Evolutionary conservation across 2,113 vertebrate genomes (phyloP).

Genomic region (Plectropomus leopardus): DNA sequence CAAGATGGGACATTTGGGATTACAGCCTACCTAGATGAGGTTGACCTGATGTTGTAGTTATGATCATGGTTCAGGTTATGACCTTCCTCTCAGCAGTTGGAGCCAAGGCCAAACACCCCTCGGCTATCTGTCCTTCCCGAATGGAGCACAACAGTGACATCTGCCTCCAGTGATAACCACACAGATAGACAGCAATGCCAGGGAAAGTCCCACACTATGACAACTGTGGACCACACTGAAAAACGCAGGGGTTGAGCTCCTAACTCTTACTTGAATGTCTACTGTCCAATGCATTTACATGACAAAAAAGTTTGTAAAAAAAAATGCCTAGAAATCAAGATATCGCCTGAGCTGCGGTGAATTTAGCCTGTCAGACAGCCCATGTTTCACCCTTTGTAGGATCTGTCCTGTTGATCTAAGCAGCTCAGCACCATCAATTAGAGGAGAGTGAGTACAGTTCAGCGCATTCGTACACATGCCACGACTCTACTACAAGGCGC

Average conservation of each 20-base stretch:
- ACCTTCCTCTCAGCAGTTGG: conserved; percentile 63
- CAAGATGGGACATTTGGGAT: conserved; percentile 30
- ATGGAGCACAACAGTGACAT: conserved; percentile 75
- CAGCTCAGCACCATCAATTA: conserved; percentile 76
- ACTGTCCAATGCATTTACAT: conserved; percentile 54
- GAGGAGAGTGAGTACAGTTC: conserved; percentile 77
- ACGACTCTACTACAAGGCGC: conserved; percentile 77
- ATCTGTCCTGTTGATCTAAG: conserved; percentile 72
- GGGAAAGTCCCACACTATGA: conserved; percentile 61
- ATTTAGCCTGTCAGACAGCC: conserved; percentile 52
- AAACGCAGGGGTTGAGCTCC: conserved; percentile 3
- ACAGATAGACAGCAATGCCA: conserved; percentile 46
- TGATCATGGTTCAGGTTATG: conserved; percentile 45
- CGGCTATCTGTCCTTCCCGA: conserved; percentile 68
- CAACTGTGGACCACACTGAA: conserved; percentile 26
- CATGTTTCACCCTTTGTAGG: conserved; percentile 70
- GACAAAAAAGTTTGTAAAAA: conserved; percentile 44
- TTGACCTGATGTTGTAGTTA: conserved; percentile 51
- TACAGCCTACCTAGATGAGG: conserved; percentile 34
- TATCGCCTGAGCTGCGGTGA: conserved; percentile 11
- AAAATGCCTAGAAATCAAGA: conserved; percentile 33
- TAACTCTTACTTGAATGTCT: conserved; percentile 30
- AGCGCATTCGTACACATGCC: conserved; percentile 77
- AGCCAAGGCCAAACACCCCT: conserved; percentile 74
- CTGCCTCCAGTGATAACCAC: conserved; percentile 70